These are phyloP conservation scores for Gibbula magus DNA, from an alignment of 2,888 invertebrate genomes.

Conservation along the genomic window DNA sequence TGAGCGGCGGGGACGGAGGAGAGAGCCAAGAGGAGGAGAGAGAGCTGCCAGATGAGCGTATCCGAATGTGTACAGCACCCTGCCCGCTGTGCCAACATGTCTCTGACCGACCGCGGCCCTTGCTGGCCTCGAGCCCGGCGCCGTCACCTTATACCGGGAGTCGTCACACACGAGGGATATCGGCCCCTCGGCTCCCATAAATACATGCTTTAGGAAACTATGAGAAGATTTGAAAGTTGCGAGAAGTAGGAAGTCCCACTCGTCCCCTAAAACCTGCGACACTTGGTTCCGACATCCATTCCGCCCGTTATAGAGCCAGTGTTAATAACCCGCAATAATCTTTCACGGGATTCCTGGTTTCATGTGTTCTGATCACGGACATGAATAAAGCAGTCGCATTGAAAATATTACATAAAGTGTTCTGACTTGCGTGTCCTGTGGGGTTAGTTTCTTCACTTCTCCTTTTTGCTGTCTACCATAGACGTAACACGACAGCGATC, in stretches of 20 bases:
- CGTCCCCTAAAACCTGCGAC: not conserved
- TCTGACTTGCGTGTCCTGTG: not conserved
- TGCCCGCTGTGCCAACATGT: not conserved
- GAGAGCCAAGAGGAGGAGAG: not conserved
- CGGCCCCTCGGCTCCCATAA: not conserved
- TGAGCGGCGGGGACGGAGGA: not conserved
- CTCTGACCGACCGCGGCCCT: not conserved
- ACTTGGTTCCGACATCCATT: not conserved
- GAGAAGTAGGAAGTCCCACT: not conserved
- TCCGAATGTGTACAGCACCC: not conserved
- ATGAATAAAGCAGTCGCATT: not conserved
- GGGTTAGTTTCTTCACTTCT: not conserved
- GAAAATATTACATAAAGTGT: not conserved
- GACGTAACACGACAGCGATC: not conserved
- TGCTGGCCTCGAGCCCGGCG: not conserved
- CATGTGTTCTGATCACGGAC: not conserved
- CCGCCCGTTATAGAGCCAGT: not conserved
- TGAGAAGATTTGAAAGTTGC: conserved; percentile 6
- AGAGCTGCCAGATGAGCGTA: not conserved
- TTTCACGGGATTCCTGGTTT: not conserved
- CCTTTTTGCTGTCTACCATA: not conserved
- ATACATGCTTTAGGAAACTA: conserved; percentile 1
- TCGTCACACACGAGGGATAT: not conserved
- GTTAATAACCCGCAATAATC: not conserved
- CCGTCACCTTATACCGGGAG: not conserved